Conservation (phyloP, 1,140 invertebrate genomes). For the Gonioctena quinquepunctata region DNA sequence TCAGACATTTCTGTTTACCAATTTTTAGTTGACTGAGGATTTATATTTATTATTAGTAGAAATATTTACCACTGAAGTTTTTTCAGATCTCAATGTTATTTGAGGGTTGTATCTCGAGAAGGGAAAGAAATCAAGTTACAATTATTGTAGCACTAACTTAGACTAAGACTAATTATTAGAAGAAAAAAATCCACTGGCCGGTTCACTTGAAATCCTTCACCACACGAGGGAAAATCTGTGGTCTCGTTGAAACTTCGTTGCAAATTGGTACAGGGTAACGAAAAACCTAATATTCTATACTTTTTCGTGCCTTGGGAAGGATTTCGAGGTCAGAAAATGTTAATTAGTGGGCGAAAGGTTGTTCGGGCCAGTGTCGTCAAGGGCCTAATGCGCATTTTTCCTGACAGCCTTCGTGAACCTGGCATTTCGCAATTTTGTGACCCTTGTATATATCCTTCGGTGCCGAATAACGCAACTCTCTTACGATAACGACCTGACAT, state of each 20-base stretch:
- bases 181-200: constrained; percentile 8
- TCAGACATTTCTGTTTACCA: too few relatives aligned
- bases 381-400: constrained; percentile 35
- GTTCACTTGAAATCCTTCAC: not conserved
- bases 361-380: constrained; percentile 19
- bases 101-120: constrained; percentile 13
- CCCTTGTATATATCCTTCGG: constrained; percentile 46
- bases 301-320: not conserved
- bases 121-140: constrained; percentile 47
- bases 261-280: constrained; percentile 23
- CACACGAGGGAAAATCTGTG: not conserved
- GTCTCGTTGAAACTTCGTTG: constrained; percentile 13
- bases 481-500: constrained; percentile 55
- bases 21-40: too few relatives aligned
- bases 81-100: constrained; percentile 35
- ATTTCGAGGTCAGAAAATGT: not conserved
- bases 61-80: constrained; percentile 12
- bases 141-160: constrained; percentile 47
- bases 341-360: constrained; percentile 6
- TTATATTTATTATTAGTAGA: constrained; percentile 15
- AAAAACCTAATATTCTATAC: not conserved
- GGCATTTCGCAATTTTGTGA: constrained; percentile 37
- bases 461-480: constrained; percentile 31
- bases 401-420: constrained; percentile 8
- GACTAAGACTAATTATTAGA: not conserved